phyloP scores from a whole-genome alignment of 35 echinoderm and acorn worm genomes.

The Chiridota heheva region DNA sequence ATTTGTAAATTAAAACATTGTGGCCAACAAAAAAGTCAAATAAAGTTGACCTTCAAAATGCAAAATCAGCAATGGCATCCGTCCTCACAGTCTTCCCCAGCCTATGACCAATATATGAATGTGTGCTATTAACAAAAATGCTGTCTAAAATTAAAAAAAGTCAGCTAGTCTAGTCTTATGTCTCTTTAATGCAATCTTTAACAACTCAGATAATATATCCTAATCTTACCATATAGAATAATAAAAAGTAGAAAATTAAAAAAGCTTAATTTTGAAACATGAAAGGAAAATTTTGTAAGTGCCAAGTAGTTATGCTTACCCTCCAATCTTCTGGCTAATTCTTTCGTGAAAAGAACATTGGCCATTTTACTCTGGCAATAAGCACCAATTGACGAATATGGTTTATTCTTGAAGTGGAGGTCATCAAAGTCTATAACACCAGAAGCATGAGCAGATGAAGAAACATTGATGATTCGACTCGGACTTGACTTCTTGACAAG shows the following conservation, averaged over 20 bases:
- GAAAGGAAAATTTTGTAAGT: background rate
- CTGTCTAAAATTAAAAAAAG: no score
- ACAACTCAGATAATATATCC: no score
- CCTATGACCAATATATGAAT: no score
- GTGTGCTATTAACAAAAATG: no score
- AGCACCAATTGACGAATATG: slow-evolving; percentile 29
- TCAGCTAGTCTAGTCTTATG: no score
- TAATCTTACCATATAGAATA: background rate
- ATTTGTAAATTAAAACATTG: no score
- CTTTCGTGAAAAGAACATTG: slow-evolving; percentile 60
- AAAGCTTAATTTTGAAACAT: background rate
- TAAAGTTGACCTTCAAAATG: no score
- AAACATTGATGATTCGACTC: slow-evolving; percentile 76
- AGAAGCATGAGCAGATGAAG: slow-evolving; percentile 50
- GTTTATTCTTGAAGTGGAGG: slow-evolving; percentile 22
- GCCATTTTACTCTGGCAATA: slow-evolving; percentile 78
- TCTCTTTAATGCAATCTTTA: background rate
- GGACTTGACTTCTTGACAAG: slow-evolving; percentile 76
- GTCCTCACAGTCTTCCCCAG: no score
- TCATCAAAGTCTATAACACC: slow-evolving; percentile 67
- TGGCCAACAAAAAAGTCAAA: no score
- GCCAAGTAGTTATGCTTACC: slow-evolving; percentile 27
- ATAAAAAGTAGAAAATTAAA: background rate
- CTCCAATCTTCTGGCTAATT: slow-evolving; percentile 59
- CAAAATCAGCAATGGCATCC: no score